Conservation (phyloP, 2,797 vertebrate genomes). For the Gastrophryne carolinensis region DNA sequence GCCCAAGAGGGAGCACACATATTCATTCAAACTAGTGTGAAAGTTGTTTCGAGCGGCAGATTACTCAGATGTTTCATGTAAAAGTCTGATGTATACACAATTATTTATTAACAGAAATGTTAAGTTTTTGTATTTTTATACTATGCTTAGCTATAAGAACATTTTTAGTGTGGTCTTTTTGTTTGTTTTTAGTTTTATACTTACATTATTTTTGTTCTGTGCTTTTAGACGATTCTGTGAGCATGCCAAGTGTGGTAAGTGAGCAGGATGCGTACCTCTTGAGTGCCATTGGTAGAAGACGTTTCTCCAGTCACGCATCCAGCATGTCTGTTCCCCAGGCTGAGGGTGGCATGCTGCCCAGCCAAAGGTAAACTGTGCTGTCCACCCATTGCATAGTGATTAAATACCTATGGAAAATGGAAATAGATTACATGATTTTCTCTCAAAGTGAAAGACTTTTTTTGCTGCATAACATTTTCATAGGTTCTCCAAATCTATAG, state of each 20-base stretch:
- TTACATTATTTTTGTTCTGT: neutral
- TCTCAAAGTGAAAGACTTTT: too few species aligned
- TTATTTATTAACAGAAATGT: too few species aligned
- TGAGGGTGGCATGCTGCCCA: conserved; percentile 90
- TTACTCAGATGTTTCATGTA: too few species aligned
- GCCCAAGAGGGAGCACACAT: too few species aligned
- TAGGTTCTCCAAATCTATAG: neutral
- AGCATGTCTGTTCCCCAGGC: conserved; percentile 79
- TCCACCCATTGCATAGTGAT: conserved; percentile 12
- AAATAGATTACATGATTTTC: neutral
- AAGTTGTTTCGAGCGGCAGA: too few species aligned
- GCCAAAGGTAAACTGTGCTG: conserved; percentile 85
- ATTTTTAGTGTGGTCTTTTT: too few species aligned
- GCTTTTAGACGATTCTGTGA: conserved; percentile 87
- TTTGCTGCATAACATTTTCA: neutral
- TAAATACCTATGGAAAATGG: neutral
- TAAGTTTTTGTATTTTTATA: too few species aligned
- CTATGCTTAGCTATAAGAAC: too few species aligned
- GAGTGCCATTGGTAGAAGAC: conserved; percentile 82
- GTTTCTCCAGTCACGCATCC: conserved; percentile 94
- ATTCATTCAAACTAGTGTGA: too few species aligned
- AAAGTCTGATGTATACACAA: too few species aligned
- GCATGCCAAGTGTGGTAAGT: conserved; percentile 98
- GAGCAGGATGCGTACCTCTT: conserved; percentile 93
- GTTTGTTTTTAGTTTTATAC: neutral